phyloP scores from a whole-genome alignment of 2,888 invertebrate species.

The Orthosia incerta region DNA sequence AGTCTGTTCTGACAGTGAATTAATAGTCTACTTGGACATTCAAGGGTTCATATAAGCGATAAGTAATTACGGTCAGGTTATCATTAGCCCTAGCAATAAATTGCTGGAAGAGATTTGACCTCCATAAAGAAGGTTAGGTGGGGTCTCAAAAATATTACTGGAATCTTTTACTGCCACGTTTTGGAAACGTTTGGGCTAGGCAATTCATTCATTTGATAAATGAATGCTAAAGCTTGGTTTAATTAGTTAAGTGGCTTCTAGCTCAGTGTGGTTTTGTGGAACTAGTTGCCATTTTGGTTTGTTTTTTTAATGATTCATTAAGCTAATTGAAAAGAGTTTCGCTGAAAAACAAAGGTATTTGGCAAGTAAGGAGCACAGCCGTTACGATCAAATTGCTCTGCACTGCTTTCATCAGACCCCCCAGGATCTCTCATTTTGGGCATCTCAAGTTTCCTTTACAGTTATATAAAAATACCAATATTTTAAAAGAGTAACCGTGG shows the following conservation, averaged over 20 bases:
- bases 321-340: constrained; percentile 5
- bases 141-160: constrained; percentile 63
- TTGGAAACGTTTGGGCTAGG: constrained; percentile 22
- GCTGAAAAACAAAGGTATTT: not conserved
- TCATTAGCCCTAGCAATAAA: constrained; percentile 69
- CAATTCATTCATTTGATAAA: constrained; percentile 18
- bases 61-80: constrained; percentile 74
- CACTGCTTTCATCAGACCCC: no score
- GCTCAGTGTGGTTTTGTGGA: constrained; percentile 31
- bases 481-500: no score
- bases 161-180: constrained; percentile 52
- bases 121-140: constrained; percentile 68
- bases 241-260: constrained; percentile 43
- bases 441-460: no score
- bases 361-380: no score
- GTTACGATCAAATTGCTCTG: no score
- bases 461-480: no score
- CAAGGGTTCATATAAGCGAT: constrained; percentile 73
- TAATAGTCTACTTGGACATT: constrained; percentile 65
- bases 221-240: constrained; percentile 46
- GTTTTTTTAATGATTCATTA: constrained; percentile 12
- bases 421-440: no score
- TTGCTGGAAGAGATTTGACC: constrained; percentile 70
- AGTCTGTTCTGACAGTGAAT: constrained; percentile 55
- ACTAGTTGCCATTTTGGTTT: constrained; percentile 18